Evolutionary conservation across 2,113 vertebrate species (phyloP).

Genomic region (Actenoides hombroni): DNA sequence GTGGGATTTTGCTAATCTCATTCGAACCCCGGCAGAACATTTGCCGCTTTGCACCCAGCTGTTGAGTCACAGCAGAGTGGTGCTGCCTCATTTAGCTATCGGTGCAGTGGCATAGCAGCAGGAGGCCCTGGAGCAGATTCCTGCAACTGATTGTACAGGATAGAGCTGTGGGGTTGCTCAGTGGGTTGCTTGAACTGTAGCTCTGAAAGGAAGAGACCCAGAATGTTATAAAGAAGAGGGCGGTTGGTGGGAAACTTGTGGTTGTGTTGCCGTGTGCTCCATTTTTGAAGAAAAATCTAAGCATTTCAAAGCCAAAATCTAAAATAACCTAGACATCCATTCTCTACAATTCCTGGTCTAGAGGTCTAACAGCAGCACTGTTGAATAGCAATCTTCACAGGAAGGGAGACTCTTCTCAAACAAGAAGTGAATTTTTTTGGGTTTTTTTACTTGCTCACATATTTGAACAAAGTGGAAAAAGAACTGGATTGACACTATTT

Average conservation of each 20-base stretch:
- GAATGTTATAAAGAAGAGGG: neutral
- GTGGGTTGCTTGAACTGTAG: neutral
- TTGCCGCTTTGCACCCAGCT: neutral
- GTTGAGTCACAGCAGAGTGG: neutral
- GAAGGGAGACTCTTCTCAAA: neutral
- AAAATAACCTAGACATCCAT: neutral
- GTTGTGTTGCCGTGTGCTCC: neutral
- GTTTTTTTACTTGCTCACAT: neutral
- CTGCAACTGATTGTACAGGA: neutral
- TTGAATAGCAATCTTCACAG: neutral
- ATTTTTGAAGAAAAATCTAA: neutral
- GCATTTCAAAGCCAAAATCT: neutral
- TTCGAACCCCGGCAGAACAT: neutral
- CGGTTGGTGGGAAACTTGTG: neutral
- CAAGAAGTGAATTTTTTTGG: neutral
- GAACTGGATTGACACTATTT: neutral
- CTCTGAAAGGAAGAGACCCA: neutral
- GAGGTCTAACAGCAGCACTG: neutral
- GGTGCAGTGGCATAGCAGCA: neutral
- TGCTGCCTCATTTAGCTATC: neutral
- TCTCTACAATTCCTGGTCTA: neutral
- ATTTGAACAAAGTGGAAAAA: neutral
- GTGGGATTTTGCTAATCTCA: constrained; percentile 59
- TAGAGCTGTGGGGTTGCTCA: neutral
- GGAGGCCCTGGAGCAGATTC: neutral